Base-by-base conservation (phyloP, 2,797 vertebrate species). In the Molossus alvarezi region DNA sequence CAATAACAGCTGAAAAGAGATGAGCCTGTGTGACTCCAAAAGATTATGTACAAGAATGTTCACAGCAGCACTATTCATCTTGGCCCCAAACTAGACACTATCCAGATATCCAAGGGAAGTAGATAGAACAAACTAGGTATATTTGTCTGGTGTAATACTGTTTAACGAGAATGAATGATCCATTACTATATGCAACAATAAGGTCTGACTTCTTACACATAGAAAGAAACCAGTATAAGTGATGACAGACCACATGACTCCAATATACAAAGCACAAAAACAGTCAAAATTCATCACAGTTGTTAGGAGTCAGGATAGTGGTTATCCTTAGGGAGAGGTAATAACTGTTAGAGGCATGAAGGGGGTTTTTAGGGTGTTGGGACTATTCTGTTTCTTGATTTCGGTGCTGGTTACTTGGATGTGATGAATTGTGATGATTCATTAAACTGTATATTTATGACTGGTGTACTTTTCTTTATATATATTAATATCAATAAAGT, bases 1-100 rank as follows among this genome's bases (percentile, higher is more conserved):
- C 83, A 93, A 23, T 72, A 86, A 72, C 76, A 72, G 73, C 37
- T 81, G 77, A 58, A 90, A 87, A 76, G 57, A 23, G 62, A 84
- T 9, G 29, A 79, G 64, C 37, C 37, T 60, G 4, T 62, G 33
- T 60, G 37, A 62, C 64, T 94, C 65, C 33, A 82, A 80, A 75
- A 53, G 23, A 85, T 72, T 48, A 85, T 18, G 12, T 6, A 17
- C 13, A 20, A 76, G 37, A 89, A 29, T 65, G 57, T n/a, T 76
- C 64, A 88, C 7, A 64, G 55, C 33, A 65, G 21, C 7, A 45
- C 53, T 64, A 20, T 14, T 37, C 13, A 3, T n/a, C 64, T 27
- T 11, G 21, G 57, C 29, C 57, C 37, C 81, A 83, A 55, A 53
- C 37, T 20, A 75, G 58, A 75, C 67, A 73, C 41, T 86, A 53